Percentiles rank a stretch among this genome's conserved stretches.
Conservation (phyloP, 2,888 invertebrate genomes). For the Gastrophysa polygoni region DNA sequence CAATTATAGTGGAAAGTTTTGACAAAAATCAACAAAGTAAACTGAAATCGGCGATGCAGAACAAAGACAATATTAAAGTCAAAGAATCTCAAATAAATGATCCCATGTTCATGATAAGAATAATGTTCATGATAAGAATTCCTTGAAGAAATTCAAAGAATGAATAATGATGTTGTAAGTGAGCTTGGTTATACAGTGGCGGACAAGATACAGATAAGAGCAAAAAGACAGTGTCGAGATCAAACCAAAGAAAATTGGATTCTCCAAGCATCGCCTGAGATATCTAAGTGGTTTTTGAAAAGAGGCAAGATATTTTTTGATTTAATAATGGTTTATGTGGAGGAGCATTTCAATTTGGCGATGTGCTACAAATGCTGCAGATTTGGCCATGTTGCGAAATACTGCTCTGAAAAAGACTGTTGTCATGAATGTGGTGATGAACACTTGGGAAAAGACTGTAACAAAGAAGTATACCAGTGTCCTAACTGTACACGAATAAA, state of each 20-base stretch:
- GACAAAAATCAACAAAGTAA: constrained; percentile 4
- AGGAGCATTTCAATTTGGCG: neutral
- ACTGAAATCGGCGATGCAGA: neutral
- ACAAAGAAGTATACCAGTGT: neutral
- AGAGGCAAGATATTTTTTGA: constrained; percentile 1
- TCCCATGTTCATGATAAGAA: constrained; percentile 10
- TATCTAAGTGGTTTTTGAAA: constrained; percentile 16
- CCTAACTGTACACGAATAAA: neutral
- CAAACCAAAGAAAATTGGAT: constrained; percentile 15
- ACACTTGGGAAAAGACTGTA: constrained; percentile 8
- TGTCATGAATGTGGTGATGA: constrained; percentile 17
- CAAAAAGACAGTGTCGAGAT: constrained; percentile 2
- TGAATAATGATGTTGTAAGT: neutral
- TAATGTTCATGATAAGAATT: neutral
- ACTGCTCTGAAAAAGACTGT: constrained; percentile 1
- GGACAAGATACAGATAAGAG: neutral
- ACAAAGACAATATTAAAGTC: constrained; percentile 3
- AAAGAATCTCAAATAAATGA: constrained; percentile 8
- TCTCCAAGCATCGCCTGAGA: constrained; percentile 2
- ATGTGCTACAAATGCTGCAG: constrained; percentile 24
- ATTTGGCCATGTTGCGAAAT: constrained; percentile 16
- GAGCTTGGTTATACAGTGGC: neutral
- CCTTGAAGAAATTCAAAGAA: neutral
- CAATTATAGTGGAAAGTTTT: constrained; percentile 3
- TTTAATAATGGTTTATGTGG: neutral